Conservation (phyloP, 2,888 invertebrate genomes). For the Callimorpha dominula region DNA sequence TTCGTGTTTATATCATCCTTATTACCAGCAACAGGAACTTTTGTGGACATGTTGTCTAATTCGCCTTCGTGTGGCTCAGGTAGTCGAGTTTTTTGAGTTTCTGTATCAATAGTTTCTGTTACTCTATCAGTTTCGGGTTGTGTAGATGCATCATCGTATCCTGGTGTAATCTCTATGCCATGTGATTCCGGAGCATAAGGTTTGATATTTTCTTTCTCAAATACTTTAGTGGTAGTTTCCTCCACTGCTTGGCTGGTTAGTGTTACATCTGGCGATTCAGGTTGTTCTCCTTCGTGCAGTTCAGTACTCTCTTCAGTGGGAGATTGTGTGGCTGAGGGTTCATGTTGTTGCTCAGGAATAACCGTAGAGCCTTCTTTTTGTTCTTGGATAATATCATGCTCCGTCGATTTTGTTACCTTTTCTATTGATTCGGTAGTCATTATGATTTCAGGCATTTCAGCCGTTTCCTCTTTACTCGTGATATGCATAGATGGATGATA, state of each 20-base stretch:
- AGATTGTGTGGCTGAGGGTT: conserved; percentile 30
- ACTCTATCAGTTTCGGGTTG: conserved; percentile 18
- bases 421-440: conserved; percentile 27
- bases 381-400: conserved; percentile 31
- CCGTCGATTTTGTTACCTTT: conserved; percentile 25
- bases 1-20: conserved; percentile 25
- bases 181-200: conserved; percentile 30
- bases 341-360: conserved; percentile 33
- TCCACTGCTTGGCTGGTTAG: conserved; percentile 20
- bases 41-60: conserved; percentile 17
- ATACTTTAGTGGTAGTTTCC: conserved; percentile 29
- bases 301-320: conserved; percentile 21
- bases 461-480: conserved; percentile 1
- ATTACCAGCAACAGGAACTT: conserved; percentile 9
- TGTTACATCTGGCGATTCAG: conserved; percentile 22
- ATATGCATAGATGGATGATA: conserved; percentile 3
- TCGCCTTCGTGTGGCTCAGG: conserved; percentile 18
- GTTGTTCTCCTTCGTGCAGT: conserved; percentile 29
- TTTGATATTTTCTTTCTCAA: conserved; percentile 28
- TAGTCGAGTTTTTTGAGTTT: conserved; percentile 12
- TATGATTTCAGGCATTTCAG: conserved; percentile 27
- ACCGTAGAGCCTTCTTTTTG: conserved; percentile 38
- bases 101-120: conserved; percentile 18
- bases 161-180: conserved; percentile 22
- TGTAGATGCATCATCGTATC: conserved; percentile 22